These are phyloP conservation scores for Apoderus coryli DNA, from an alignment of 2,888 invertebrate genomes.

Conservation along the genomic window DNA sequence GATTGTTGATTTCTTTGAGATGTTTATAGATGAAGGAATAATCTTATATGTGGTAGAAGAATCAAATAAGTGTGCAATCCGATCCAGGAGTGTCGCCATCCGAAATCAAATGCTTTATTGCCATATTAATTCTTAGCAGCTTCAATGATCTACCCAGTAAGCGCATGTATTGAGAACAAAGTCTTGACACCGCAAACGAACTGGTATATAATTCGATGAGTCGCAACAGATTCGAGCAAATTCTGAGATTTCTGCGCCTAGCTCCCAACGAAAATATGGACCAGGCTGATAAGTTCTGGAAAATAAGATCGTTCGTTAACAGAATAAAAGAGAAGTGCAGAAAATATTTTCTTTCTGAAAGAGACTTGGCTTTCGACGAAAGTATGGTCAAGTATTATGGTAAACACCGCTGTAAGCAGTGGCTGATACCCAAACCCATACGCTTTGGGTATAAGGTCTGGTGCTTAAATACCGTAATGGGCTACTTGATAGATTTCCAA, in stretches of 20 bases:
- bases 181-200: slow-evolving; percentile 9
- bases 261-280: slow-evolving; percentile 4
- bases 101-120: too few relatives aligned
- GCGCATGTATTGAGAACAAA: slow-evolving; percentile 10
- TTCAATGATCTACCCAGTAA: slow-evolving; percentile 4
- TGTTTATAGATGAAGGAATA: too few relatives aligned
- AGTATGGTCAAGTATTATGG: too few relatives aligned
- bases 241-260: slow-evolving; percentile 11
- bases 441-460: slow-evolving; percentile 7
- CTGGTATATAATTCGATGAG: slow-evolving; percentile 14
- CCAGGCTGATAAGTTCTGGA: slow-evolving; percentile 5
- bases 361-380: slow-evolving; percentile 13
- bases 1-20: too few relatives aligned
- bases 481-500: too few relatives aligned
- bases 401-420: too few relatives aligned
- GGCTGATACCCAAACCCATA: slow-evolving; percentile 15
- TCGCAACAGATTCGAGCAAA: slow-evolving; percentile 11
- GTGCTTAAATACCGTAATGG: slow-evolving; percentile 9
- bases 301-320: slow-evolving; percentile 6
- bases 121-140: background rate
- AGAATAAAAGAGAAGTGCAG: slow-evolving; percentile 5
- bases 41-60: too few relatives aligned
- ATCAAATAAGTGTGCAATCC: too few relatives aligned
- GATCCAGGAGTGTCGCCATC: too few relatives aligned
- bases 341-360: slow-evolving; percentile 9